These are phyloP conservation scores for Halcyon malimbica DNA, from an alignment of 2,113 vertebrate genomes.

Conservation along the genomic window DNA sequence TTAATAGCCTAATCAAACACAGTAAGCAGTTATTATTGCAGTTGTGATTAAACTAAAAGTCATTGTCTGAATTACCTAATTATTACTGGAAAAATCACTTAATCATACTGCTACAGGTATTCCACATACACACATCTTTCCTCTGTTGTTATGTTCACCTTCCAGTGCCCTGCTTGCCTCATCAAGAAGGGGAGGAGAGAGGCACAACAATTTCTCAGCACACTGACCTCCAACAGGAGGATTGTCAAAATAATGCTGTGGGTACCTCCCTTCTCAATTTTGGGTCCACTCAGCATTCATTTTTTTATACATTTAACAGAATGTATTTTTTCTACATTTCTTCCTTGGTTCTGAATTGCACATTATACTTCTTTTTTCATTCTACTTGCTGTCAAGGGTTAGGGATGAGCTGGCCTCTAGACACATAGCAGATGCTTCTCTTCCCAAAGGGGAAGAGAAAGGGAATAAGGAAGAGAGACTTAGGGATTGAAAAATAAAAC, in stretches of 20 bases:
- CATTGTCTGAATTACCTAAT: neutral
- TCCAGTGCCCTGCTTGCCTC: neutral
- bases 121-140: neutral
- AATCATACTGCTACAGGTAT: neutral
- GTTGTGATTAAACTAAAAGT: neutral
- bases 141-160: neutral
- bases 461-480: neutral
- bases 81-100: neutral
- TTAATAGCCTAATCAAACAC: neutral
- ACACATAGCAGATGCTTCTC: neutral
- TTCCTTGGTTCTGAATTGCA: neutral
- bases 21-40: neutral
- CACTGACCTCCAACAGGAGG: rapidly evolving
- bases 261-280: neutral
- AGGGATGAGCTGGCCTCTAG: neutral
- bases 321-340: neutral
- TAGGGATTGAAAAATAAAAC: neutral
- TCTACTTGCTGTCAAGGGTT: neutral
- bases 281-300: neutral
- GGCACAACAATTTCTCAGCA: neutral
- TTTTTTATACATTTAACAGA: neutral
- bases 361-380: neutral
- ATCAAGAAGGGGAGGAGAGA: neutral
- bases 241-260: neutral
- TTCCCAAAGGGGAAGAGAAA: neutral